These are phyloP conservation scores for Meteorus colon DNA, from an alignment of 2,888 invertebrate genomes.

Conservation along the genomic window DNA sequence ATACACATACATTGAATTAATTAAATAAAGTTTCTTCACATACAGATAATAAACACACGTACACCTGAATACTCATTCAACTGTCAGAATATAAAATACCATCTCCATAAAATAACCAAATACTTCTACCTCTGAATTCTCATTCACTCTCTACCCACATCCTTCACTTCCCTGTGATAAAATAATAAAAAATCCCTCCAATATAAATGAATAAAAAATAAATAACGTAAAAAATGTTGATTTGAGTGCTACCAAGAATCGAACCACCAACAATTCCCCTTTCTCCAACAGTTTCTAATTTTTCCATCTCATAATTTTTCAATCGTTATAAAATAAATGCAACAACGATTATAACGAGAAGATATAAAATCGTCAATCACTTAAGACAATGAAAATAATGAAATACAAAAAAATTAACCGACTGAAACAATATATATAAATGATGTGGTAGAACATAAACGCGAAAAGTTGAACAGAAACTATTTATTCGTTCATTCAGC, in stretches of 20 bases:
- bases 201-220: background rate
- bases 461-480: background rate
- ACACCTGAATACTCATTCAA: background rate
- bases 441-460: conserved; percentile 26
- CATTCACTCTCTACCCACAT: conserved; percentile 2
- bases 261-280: background rate
- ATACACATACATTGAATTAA: background rate
- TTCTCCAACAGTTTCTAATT: too few relatives aligned
- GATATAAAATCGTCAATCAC: background rate
- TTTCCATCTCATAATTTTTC: background rate
- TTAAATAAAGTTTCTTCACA: background rate
- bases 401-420: conserved; percentile 13
- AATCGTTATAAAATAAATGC: background rate
- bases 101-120: conserved; percentile 42
- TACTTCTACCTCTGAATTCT: conserved; percentile 26
- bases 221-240: conserved; percentile 36
- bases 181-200: background rate
- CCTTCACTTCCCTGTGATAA: background rate
- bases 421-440: background rate
- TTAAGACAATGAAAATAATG: background rate
- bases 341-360: background rate
- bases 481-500: conserved; percentile 37
- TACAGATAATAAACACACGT: background rate
- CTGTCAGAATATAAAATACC: conserved; percentile 36
- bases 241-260: conserved; percentile 41